Evolutionary conservation across 1,140 invertebrate species (phyloP), one percentile per base, ranked within the genome.

Genomic region (Papilio polytes): DNA sequence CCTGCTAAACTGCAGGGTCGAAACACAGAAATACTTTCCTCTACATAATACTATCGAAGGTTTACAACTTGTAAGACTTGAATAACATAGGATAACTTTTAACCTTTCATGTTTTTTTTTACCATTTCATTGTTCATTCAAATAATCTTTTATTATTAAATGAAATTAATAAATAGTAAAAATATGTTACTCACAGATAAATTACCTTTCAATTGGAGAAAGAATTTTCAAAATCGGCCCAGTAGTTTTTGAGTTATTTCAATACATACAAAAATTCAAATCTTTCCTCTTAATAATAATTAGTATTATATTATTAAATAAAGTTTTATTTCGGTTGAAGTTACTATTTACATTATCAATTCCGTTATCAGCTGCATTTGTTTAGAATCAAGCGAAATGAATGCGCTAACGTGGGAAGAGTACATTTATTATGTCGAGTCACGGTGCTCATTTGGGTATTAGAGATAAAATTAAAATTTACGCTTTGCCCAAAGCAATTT

Each of bases 391-490:
- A 80, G 80, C 81, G 31, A 85, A 86, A 83, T 85, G 85, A 86
- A 92, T 90, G 89, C 84, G 88, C 87, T 92, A 94, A 93, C 91
- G 89, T 93, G 89, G 89, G 86, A 92, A 92, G 85, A 91, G 90
- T 91, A 92, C 92, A 94, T 94, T 94, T 94, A 92, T 94, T 93
- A 94, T 92, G 93, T 94, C 88, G 91, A 94, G 91, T 93, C 93
- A 94, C 93, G 92, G 85, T 92, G 88, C 91, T 94, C 93, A 94
- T 94, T 94, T 93, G 92, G 91, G 91, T 94, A 94, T 94, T 94
- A 94, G 91, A 94, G 93, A 94, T 94, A 94, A 94, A 94, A 94
- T 94, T 94, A 94, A 94, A 94, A 94, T 94, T 94, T 94, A 94
- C 92, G 93, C 93, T 93, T 92, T 92, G 92, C 93, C 93, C 92